These are phyloP conservation scores for Aix galericulata DNA, from an alignment of 2,113 vertebrate genomes.

Conservation along the genomic window DNA sequence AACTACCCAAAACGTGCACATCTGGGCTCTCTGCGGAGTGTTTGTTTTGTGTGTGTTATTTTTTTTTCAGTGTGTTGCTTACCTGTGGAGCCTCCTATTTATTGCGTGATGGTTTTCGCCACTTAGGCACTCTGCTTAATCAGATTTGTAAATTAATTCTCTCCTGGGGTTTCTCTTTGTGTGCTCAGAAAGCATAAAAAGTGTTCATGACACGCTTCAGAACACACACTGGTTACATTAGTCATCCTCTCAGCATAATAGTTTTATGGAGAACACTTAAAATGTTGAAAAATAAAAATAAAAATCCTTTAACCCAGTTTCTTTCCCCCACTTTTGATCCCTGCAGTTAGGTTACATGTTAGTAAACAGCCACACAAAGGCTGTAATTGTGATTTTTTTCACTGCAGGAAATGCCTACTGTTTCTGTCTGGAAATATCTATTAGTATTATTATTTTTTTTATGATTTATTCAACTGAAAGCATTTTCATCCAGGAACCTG, in stretches of 20 bases:
- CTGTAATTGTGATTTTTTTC: neutral
- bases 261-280: conserved; percentile 38
- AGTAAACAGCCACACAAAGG: conserved; percentile 8
- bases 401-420: neutral
- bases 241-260: conserved; percentile 45
- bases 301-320: conserved; percentile 8
- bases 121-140: conserved; percentile 48
- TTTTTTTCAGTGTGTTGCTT: conserved; percentile 30
- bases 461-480: neutral
- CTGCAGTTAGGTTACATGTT: neutral
- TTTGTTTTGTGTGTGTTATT: neutral
- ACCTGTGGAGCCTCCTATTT: conserved; percentile 47
- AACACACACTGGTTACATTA: conserved; percentile 62
- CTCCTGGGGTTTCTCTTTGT: conserved; percentile 61
- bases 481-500: neutral
- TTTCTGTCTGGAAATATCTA: neutral
- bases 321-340: conserved; percentile 9
- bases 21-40: neutral
- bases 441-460: neutral
- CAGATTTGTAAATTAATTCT: conserved; percentile 65
- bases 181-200: conserved; percentile 62
- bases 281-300: neutral
- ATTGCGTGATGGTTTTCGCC: conserved; percentile 33
- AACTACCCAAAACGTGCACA: neutral
- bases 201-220: conserved; percentile 53